Evolutionary conservation across 2,113 vertebrate genomes (phyloP), one percentile per base, ranked within the genome.

Genomic region (Pseudorectes ferrugineus): DNA sequence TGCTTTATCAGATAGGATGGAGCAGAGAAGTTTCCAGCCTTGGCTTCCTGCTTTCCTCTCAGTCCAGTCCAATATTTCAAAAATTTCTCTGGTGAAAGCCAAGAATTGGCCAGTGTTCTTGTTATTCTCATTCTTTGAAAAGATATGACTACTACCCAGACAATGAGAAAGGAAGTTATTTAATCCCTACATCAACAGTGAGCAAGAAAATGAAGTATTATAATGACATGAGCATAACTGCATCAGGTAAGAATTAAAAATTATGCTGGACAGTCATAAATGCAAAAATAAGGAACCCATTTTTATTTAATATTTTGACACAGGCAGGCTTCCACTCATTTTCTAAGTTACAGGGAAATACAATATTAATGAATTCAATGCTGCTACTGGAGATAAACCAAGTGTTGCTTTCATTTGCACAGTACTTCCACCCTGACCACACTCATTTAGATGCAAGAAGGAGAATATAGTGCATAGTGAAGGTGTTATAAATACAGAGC

Each of bases 301-400:
- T 89, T 84, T 72, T 65, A 67, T 67, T 80, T 74, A 77, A 16
- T 86, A 77, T 71, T 91, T 91, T 87, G 45, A 68, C 48, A 88
- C 25, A 76, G 14, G 45, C 66, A 92, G 31, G 25, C 51, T 76
- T 89, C n/a, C 57, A 45, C 21, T 91, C 25, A 42, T 80, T 96
- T 86, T 89, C 67, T 62, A 88, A 70, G 58, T 63, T 42, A 52
- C 33, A 88, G 62, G 67, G 46, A 59, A 61, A 75, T 88, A 74
- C 40, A 96, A 33, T 70, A 95, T 94, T 88, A 85, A 82, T 79
- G 75, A 95, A 85, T 45, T 52, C 28, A 75, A 79, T 25, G 49
- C 71, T 88, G 40, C 71, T 49, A 23, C 43, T 57, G 59, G 29
- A 92, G 88, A 84, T 54, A 76, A 91, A 91, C 68, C n/a, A 82